These are phyloP conservation scores for Kradibia gibbosae DNA, from an alignment of 1,140 invertebrate species.

Conservation along the genomic window DNA sequence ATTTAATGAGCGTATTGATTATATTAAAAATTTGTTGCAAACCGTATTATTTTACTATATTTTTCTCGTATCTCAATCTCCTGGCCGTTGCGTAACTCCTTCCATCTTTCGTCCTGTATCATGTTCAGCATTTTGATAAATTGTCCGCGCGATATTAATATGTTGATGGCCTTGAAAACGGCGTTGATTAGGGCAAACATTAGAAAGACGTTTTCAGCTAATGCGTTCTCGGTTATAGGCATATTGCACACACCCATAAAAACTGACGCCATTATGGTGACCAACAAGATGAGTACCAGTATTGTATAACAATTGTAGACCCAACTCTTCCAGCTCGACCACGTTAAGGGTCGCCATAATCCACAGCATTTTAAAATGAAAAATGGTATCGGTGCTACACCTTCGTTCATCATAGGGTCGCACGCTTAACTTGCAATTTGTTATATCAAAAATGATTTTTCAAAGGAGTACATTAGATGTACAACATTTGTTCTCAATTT, in stretches of 20 bases:
- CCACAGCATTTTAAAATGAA: slow-evolving; percentile 23
- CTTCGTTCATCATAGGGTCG: neutral
- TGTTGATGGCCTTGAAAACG: slow-evolving; percentile 31
- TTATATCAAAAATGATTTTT: neutral
- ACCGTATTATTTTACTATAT: slow-evolving; percentile 43
- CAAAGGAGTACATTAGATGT: too few relatives aligned
- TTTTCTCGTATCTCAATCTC: slow-evolving; percentile 30
- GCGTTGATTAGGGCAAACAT: slow-evolving; percentile 49
- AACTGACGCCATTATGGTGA: neutral
- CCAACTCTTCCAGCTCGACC: neutral
- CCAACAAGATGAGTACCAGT: slow-evolving; percentile 11
- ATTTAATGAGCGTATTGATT: neutral
- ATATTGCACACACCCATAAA: slow-evolving; percentile 19
- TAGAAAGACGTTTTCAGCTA: slow-evolving; percentile 44
- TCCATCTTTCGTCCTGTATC: slow-evolving; percentile 14
- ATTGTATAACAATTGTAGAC: neutral
- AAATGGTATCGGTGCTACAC: slow-evolving; percentile 38
- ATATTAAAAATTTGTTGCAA: too few relatives aligned
- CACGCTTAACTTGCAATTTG: neutral
- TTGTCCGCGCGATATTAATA: slow-evolving; percentile 8
- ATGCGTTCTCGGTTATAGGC: slow-evolving; percentile 9
- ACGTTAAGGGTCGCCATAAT: slow-evolving; percentile 26
- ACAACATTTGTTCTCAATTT: neutral
- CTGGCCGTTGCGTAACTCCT: neutral
- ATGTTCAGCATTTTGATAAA: slow-evolving; percentile 39